These are phyloP conservation scores for Tiphia femorata DNA, from an alignment of 2,888 invertebrate genomes.

Conservation along the genomic window DNA sequence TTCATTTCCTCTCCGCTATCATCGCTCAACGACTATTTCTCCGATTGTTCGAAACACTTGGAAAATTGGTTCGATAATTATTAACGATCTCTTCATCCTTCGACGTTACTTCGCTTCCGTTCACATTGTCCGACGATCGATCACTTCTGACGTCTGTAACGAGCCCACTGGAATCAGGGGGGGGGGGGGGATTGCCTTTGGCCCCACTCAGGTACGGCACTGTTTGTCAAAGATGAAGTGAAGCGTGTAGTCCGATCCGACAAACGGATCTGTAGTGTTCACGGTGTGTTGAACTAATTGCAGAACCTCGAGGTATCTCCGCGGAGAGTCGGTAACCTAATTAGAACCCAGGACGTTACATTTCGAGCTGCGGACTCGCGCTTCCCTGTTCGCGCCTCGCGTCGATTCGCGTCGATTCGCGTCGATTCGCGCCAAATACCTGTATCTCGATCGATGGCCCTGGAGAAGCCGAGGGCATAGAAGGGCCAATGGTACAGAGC, in stretches of 20 bases:
- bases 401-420: no score
- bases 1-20: no score
- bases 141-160: not conserved
- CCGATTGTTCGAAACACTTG: no score
- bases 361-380: conserved; percentile 23
- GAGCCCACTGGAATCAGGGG: conserved; percentile 3
- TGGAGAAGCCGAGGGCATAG: no score
- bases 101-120: no score
- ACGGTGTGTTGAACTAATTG: conserved; percentile 51
- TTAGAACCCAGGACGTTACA: conserved; percentile 15
- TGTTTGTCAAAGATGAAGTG: conserved; percentile 50
- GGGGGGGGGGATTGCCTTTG: conserved; percentile 25
- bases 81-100: no score
- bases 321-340: conserved; percentile 24
- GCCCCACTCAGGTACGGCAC: conserved; percentile 20
- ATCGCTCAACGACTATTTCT: no score
- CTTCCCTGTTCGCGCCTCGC: not conserved
- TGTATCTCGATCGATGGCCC: no score
- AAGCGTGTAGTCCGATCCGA: conserved; percentile 35
- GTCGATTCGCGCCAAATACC: no score
- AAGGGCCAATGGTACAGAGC: no score
- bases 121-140: no score
- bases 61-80: no score
- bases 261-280: conserved; percentile 39
- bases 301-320: conserved; percentile 23